These are phyloP conservation scores for Ranitomeya imitator DNA, from an alignment of 2,113 vertebrate species.

Conservation along the genomic window DNA sequence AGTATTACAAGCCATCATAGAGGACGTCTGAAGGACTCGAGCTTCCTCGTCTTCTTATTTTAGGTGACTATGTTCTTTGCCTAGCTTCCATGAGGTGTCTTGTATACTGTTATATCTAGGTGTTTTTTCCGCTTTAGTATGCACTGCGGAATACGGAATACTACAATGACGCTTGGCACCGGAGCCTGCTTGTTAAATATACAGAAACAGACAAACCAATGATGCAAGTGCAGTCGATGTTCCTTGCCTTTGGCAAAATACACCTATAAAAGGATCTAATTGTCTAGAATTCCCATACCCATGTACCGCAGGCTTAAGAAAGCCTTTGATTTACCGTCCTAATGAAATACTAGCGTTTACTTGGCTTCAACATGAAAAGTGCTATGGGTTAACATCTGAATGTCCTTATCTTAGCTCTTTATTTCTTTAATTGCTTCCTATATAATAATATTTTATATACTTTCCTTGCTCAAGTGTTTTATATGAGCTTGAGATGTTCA, in stretches of 20 bases:
- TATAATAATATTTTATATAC: background rate
- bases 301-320: background rate
- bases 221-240: background rate
- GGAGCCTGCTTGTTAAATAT: conserved; percentile 6
- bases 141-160: background rate
- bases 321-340: background rate
- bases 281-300: background rate
- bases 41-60: background rate
- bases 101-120: background rate
- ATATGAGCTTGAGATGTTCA: background rate
- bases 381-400: background rate
- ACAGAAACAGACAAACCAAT: conserved; percentile 13
- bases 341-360: background rate
- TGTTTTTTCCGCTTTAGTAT: background rate
- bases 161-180: background rate
- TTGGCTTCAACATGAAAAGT: background rate
- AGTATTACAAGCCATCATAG: background rate
- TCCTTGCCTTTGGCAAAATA: background rate
- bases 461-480: background rate
- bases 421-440: background rate
- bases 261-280: conserved; percentile 16
- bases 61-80: background rate
- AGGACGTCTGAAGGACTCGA: background rate
- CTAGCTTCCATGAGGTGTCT: background rate
- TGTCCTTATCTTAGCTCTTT: background rate